These are phyloP conservation scores for Lepidurus couesii DNA, from an alignment of 1,140 invertebrate species.

Conservation along the genomic window DNA sequence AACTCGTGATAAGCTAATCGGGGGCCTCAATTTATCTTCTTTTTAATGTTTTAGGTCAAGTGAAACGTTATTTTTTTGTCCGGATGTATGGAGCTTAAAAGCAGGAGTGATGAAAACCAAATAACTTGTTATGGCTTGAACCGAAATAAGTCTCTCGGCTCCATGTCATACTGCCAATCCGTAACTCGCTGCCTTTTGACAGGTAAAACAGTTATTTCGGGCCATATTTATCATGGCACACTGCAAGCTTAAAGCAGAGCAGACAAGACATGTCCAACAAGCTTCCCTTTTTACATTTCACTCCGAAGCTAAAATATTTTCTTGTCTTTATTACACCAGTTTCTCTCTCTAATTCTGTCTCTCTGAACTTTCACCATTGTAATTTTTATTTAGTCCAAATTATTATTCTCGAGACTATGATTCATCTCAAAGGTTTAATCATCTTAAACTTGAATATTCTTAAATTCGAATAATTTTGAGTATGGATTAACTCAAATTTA, in stretches of 20 bases:
- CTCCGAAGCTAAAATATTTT: background rate
- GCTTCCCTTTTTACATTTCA: background rate
- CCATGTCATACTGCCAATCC: constrained; percentile 5
- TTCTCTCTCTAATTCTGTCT: background rate
- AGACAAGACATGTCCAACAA: background rate
- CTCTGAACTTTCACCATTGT: too few species aligned
- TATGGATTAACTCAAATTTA: too few species aligned
- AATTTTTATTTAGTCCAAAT: too few species aligned
- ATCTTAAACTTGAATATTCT: too few species aligned
- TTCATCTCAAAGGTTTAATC: too few species aligned
- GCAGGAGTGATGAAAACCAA: constrained; percentile 7
- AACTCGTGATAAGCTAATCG: constrained; percentile 19
- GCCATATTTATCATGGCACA: constrained; percentile 13
- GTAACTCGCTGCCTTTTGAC: constrained; percentile 2
- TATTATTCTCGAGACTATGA: too few species aligned
- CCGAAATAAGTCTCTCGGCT: background rate
- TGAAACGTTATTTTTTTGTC: background rate
- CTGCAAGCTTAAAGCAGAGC: background rate
- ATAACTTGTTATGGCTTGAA: constrained; percentile 20
- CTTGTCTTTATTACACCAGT: background rate
- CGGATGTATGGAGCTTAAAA: too few species aligned
- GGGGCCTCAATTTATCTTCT: background rate
- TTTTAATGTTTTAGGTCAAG: background rate
- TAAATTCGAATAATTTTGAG: too few species aligned
- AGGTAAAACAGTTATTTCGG: constrained; percentile 19